Conservation (phyloP, 2,113 vertebrate species). For the Delphinus delphis region DNA sequence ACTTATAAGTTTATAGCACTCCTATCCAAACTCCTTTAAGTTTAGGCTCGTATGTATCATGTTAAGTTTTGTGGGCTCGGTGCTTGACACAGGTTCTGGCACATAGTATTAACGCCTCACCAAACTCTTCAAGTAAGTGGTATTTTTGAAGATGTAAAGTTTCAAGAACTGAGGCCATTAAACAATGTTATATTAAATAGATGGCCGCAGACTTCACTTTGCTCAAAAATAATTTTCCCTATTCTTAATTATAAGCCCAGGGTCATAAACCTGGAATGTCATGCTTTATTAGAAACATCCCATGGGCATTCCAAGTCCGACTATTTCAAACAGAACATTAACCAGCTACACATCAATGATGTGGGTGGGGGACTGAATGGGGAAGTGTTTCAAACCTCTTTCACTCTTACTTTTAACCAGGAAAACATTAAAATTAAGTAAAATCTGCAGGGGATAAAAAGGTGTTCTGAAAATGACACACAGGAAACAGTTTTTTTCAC, state of each 20-base stretch:
- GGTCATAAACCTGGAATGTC: background rate
- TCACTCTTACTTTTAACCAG: background rate
- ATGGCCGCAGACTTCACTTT: background rate
- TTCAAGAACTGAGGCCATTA: background rate
- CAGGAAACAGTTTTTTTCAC: background rate
- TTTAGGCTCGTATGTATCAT: background rate
- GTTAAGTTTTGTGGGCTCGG: background rate
- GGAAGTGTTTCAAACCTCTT: background rate
- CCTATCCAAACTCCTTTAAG: background rate
- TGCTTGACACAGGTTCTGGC: background rate
- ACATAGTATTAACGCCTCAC: background rate
- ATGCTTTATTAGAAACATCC: background rate
- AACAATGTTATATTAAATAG: background rate
- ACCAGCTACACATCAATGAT: background rate
- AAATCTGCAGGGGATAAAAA: background rate
- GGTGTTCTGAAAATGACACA: background rate
- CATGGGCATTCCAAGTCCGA: background rate
- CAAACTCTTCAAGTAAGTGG: background rate
- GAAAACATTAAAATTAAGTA: slow-evolving; percentile 24
- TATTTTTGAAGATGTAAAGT: background rate
- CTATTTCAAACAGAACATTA: background rate
- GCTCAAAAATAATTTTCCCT: background rate
- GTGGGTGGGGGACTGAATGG: background rate
- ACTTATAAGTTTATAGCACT: background rate
- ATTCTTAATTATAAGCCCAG: background rate